phyloP scores from a whole-genome alignment of 2,113 vertebrate species.

The Uria aalge region DNA sequence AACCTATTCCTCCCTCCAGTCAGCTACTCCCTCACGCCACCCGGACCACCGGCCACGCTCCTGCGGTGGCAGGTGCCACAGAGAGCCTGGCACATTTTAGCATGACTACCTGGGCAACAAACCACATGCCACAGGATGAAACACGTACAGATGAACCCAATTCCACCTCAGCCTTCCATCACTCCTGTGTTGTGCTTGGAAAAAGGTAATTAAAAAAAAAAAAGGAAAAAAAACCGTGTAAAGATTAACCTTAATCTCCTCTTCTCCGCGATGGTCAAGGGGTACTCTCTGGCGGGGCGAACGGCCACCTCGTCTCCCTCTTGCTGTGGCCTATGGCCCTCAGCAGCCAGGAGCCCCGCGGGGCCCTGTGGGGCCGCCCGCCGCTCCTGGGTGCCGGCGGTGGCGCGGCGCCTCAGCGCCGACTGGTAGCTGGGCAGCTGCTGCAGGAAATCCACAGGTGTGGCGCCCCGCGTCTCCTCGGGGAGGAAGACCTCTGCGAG shows the following conservation, averaged over 20 bases:
- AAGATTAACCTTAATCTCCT: slow-evolving; percentile 75
- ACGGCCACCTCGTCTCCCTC: not conserved
- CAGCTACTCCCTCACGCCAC: not conserved
- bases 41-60: not conserved
- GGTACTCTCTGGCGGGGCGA: slow-evolving; percentile 70
- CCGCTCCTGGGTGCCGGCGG: not conserved
- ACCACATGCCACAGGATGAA: not conserved
- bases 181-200: rapidly evolving
- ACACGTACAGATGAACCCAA: not conserved
- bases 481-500: slow-evolving; percentile 16
- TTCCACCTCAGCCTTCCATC: not conserved
- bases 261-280: slow-evolving; percentile 79
- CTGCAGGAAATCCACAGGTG: slow-evolving; percentile 79
- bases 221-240: rapidly evolving
- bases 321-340: not conserved
- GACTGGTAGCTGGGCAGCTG: slow-evolving; percentile 91
- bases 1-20: not conserved
- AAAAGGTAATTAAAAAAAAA: not conserved
- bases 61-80: not conserved
- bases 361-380: not conserved
- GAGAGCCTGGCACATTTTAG: no score
- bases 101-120: not conserved
- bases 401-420: slow-evolving; percentile 76
- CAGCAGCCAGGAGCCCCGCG: not conserved
- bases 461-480: slow-evolving; percentile 14